Percentiles rank a stretch among this genome's conserved stretches.
Conservation (phyloP, 2,888 invertebrate genomes). For the Hydrotaea diabolus region DNA sequence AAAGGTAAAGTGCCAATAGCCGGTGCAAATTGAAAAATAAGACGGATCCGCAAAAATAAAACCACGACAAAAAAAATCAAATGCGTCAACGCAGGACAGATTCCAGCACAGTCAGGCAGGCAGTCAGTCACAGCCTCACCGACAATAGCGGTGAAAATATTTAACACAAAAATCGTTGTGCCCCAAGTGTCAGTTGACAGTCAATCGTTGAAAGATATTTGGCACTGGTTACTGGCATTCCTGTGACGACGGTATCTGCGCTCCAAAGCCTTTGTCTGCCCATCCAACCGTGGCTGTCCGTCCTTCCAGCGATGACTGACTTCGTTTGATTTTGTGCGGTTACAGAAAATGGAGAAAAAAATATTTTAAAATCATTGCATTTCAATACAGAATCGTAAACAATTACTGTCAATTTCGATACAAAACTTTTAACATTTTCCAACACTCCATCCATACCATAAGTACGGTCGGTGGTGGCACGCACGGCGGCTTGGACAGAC, state of each 20-base stretch:
- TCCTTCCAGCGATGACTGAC: slow-evolving; percentile 25
- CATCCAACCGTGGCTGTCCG: background rate
- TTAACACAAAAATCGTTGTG: slow-evolving; percentile 65
- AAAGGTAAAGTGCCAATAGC: slow-evolving; percentile 62
- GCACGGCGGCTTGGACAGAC: no score
- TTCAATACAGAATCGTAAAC: slow-evolving; percentile 65
- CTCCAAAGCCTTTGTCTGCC: background rate
- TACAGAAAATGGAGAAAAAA: slow-evolving; percentile 11
- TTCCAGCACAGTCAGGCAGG: slow-evolving; percentile 15
- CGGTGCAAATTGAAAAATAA: slow-evolving; percentile 59
- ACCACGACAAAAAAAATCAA: slow-evolving; percentile 43
- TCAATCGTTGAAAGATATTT: slow-evolving; percentile 54
- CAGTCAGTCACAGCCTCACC: background rate
- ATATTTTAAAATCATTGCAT: slow-evolving; percentile 55
- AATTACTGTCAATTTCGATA: slow-evolving; percentile 65
- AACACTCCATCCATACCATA: slow-evolving; percentile 23
- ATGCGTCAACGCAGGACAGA: slow-evolving; percentile 62
- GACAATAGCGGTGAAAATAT: slow-evolving; percentile 57
- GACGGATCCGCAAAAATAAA: no score
- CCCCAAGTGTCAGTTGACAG: slow-evolving; percentile 65
- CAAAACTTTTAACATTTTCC: slow-evolving; percentile 26
- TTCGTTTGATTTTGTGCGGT: slow-evolving; percentile 39
- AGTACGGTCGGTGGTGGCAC: no score
- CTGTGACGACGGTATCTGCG: background rate
- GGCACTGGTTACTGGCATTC: slow-evolving; percentile 36